Evolutionary conservation across 2,888 invertebrate species (phyloP).

Genomic region (Trissonchulus latispiculum): DNA sequence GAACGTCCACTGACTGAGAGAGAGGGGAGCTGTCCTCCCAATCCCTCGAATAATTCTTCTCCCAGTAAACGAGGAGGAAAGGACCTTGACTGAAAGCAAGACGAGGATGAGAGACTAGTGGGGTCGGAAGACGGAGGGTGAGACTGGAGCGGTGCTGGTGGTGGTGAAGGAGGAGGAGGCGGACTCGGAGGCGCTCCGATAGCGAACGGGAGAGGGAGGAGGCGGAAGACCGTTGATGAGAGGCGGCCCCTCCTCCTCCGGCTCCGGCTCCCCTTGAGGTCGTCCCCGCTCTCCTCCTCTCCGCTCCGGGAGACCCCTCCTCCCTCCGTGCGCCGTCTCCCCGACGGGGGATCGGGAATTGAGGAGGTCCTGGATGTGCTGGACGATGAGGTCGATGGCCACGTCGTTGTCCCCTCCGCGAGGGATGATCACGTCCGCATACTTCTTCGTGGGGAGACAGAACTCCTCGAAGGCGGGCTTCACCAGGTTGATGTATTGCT

Average conservation of each 20-base stretch:
- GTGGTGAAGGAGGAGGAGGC: neutral
- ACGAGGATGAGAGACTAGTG: too few species aligned
- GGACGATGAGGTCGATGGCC: conserved; percentile 91
- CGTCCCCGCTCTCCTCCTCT: neutral
- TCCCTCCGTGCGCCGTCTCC: neutral
- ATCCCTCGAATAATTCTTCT: too few species aligned
- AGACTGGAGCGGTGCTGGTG: neutral
- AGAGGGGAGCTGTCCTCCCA: too few species aligned
- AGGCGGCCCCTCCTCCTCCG: too few species aligned
- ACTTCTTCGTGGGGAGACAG: conserved; percentile 81
- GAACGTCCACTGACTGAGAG: too few species aligned
- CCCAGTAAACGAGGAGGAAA: too few species aligned
- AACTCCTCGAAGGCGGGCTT: conserved; percentile 92
- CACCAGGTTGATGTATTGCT: conserved; percentile 93
- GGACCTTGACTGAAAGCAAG: too few species aligned
- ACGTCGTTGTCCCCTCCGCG: conserved; percentile 91
- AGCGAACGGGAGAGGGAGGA: too few species aligned
- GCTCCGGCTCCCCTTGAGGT: too few species aligned
- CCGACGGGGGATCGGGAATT: conserved; percentile 29
- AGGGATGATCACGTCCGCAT: conserved; percentile 98
- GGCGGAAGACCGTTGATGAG: too few species aligned
- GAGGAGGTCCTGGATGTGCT: conserved; percentile 85
- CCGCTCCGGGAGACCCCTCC: neutral
- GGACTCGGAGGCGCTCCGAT: neutral
- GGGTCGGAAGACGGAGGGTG: neutral